phyloP scores from a whole-genome alignment of 2,888 invertebrate genomes.

The Petrolisthes manimaculis region DNA sequence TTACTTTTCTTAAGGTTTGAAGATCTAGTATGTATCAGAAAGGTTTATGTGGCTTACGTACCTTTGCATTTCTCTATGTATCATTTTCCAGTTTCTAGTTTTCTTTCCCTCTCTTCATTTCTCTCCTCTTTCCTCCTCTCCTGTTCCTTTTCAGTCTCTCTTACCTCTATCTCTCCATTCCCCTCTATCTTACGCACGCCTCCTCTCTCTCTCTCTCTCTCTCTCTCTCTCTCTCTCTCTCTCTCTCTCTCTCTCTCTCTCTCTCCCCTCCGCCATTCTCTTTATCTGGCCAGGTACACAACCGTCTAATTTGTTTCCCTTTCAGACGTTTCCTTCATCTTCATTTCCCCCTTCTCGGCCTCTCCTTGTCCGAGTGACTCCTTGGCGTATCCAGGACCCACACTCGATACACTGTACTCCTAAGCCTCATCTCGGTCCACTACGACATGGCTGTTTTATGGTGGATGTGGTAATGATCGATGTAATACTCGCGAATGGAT shows the following conservation, averaged over 20 bases:
- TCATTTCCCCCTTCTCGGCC: constrained; percentile 35
- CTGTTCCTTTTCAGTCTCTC: background rate
- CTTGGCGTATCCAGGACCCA: constrained; percentile 24
- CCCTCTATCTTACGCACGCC: background rate
- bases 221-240: background rate
- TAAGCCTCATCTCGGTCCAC: background rate
- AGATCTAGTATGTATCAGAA: too few relatives aligned
- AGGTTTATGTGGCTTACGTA: too few relatives aligned
- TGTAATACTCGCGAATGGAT: too few relatives aligned
- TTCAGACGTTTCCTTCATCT: constrained; percentile 42
- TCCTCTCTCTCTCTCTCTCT: background rate
- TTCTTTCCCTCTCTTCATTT: too few relatives aligned
- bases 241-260: background rate
- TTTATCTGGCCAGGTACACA: constrained; percentile 41
- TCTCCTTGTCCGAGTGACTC: constrained; percentile 7
- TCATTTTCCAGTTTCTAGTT: too few relatives aligned
- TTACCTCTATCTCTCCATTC: background rate
- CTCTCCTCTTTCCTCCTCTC: background rate
- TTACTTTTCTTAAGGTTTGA: too few relatives aligned
- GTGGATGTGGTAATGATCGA: too few relatives aligned
- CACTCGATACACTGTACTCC: constrained; percentile 25
- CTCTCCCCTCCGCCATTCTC: constrained; percentile 24
- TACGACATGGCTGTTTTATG: too few relatives aligned
- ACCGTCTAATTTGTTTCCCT: constrained; percentile 40
- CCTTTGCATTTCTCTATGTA: too few relatives aligned